Evolutionary conservation across 2,888 invertebrate species (phyloP), one percentile per base, ranked within the genome.

Genomic region (Lordiphosa fenestrarum): DNA sequence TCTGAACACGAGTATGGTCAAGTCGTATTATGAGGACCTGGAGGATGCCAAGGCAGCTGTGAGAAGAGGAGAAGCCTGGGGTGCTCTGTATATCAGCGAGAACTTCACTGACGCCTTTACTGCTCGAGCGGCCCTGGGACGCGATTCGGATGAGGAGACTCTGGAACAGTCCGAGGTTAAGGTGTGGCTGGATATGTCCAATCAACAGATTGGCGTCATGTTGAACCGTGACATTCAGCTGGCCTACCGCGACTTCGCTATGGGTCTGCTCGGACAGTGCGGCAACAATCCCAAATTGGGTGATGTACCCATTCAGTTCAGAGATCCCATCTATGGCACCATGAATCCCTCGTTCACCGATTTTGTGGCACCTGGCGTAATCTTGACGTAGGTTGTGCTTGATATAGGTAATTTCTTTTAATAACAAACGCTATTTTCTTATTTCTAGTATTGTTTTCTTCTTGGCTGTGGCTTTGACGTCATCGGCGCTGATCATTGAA

Each of bases 301-400:
- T 12, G 96, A 96, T 90, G 94, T 96, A 69, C 96, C 96, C 10
- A 96, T 96, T 77, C 95, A 96, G 90, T 96, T 96, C 90, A 94
- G 94, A 86, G 93, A 95, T 64, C 96, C 97, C 39, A 95, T 97
- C 86, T 97, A 96, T 88, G 97, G 96, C 51, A 94, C 94, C 57
- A 94, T 93, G 88, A 94, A 96, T 87, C 97, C 98, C 2, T 96
- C 95, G 10, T 98, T 98, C 87, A 97, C 97, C 0, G 97, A 98
- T 89, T 98, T 98, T 90, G 98, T 98, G 62, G 98, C 98, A 10
- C 98, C 98, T 40, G 98, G 98, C 71, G 96, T 98, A 66, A 97
- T 98, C 81, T 90, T 98, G 72, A 96, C 96, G 96, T 96, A 90
- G 93, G 94, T 91, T 36, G 35, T 56, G 41, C 47, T n/a, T 51